Percentiles rank a stretch among this genome's conserved stretches.
Conservation (phyloP, 2,888 invertebrate genomes). For the Megastigmus dorsalis region DNA sequence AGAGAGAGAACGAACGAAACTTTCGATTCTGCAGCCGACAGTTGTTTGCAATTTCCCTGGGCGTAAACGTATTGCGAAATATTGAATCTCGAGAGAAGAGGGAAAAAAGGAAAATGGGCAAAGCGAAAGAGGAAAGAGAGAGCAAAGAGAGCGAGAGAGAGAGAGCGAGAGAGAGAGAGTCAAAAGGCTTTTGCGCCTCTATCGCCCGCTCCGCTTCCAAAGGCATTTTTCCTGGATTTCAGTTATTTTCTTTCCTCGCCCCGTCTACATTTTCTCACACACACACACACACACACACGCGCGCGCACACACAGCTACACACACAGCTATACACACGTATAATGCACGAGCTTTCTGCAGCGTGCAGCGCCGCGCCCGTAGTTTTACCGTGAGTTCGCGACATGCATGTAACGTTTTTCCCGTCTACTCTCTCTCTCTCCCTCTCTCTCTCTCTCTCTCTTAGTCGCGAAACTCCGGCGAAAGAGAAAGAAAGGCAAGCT, state of each 20-base stretch:
- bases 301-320: no score
- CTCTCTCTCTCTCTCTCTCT: conserved; percentile 12
- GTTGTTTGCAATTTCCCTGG: conserved; percentile 42
- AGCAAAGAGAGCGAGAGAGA: background rate
- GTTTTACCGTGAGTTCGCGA: conserved; percentile 14
- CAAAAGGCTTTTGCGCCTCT: conserved; percentile 38
- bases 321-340: no score
- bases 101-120: background rate
- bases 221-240: conserved; percentile 46
- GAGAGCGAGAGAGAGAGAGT: background rate
- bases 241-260: conserved; percentile 23
- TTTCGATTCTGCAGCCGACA: conserved; percentile 33
- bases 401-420: conserved; percentile 51
- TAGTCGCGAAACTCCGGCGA: background rate
- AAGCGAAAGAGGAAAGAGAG: background rate
- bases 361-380: background rate
- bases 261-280: background rate
- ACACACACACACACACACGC: background rate
- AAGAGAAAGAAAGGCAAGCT: background rate
- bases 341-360: no score
- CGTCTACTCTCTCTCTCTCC: conserved; percentile 20
- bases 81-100: conserved; percentile 29
- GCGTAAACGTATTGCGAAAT: conserved; percentile 23
- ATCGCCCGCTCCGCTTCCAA: background rate
- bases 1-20: no score